Evolutionary conservation across 2,113 vertebrate species (phyloP).

Genomic region (Aphelocoma coerulescens): DNA sequence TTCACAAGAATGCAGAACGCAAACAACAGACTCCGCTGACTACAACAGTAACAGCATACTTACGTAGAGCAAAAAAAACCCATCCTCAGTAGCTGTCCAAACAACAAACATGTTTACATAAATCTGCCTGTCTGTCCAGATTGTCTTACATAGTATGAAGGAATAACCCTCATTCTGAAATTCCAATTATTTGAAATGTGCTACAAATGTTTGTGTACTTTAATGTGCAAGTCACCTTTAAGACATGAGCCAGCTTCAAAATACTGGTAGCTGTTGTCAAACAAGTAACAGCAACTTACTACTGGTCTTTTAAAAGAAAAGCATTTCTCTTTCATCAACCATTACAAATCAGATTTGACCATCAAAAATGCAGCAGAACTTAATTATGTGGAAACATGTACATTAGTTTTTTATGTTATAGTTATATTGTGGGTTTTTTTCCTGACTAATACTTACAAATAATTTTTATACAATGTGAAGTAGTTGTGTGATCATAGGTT

Average conservation of each 20-base stretch:
- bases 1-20: not conserved
- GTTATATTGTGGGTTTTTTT: not conserved
- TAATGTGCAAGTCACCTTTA: not conserved
- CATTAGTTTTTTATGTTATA: not conserved
- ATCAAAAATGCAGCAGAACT: not conserved
- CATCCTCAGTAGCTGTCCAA: not conserved
- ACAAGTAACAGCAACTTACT: not conserved
- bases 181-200: not conserved
- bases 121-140: not conserved
- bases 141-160: not conserved
- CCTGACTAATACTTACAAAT: not conserved
- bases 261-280: not conserved
- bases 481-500: rapidly evolving
- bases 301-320: not conserved
- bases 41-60: not conserved
- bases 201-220: not conserved
- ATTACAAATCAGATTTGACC: not conserved
- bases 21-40: not conserved
- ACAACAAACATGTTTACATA: not conserved
- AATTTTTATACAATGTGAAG: not conserved
- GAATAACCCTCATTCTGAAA: not conserved
- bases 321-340: not conserved
- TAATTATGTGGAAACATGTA: not conserved
- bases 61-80: not conserved
- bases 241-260: not conserved